phyloP scores from a whole-genome alignment of 2,113 vertebrate species.

The Notarius lentiginosus region DNA sequence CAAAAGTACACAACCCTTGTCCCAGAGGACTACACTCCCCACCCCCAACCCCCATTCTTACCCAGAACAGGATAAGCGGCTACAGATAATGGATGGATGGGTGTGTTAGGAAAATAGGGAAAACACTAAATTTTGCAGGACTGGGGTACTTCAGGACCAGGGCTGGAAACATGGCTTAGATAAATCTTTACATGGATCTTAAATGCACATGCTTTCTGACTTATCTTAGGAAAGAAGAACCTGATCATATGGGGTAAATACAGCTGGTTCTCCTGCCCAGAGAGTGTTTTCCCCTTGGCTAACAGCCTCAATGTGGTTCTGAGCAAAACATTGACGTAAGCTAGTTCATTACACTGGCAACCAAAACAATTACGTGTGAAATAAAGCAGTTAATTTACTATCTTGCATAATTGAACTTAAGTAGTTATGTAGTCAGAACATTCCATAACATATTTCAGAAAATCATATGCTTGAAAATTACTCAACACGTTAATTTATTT shows the following conservation, averaged over 20 bases:
- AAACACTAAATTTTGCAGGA: background rate
- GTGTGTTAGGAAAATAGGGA: background rate
- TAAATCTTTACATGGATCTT: background rate
- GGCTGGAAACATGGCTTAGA: background rate
- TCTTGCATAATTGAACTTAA: background rate
- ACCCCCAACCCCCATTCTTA: background rate
- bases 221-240: conserved; percentile 73
- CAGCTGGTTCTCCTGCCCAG: conserved; percentile 65
- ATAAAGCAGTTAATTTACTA: background rate
- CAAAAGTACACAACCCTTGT: background rate
- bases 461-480: background rate
- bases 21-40: background rate
- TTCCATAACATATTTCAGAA: background rate
- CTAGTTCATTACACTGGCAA: background rate
- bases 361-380: background rate
- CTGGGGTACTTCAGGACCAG: background rate
- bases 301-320: conserved; percentile 71
- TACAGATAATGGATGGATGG: background rate
- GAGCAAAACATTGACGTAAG: conserved; percentile 68
- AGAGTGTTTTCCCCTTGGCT: conserved; percentile 61
- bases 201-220: background rate
- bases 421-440: background rate
- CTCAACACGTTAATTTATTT: background rate
- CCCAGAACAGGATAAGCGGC: background rate
- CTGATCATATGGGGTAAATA: conserved; percentile 73